These are phyloP conservation scores for Oryzias sinensis DNA, from an alignment of 2,797 vertebrate species.

Conservation along the genomic window DNA sequence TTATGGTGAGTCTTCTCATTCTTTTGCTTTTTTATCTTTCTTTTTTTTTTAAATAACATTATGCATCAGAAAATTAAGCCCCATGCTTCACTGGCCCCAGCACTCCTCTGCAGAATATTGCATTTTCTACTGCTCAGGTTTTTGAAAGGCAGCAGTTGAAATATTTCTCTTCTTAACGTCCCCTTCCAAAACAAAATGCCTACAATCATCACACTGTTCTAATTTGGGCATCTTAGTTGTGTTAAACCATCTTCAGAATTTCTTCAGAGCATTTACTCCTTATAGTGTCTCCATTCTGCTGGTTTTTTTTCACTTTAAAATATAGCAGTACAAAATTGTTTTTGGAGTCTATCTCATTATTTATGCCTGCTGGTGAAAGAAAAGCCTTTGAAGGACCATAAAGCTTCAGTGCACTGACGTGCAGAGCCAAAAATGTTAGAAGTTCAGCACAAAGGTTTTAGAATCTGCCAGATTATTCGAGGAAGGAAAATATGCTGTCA, in stretches of 20 bases:
- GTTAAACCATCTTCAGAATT: neutral
- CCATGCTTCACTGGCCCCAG: neutral
- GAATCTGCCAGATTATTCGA: no score
- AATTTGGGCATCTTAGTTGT: neutral
- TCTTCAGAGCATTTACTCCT: no score
- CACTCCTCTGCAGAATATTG: conserved; percentile 2
- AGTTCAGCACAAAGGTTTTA: no score
- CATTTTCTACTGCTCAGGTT: neutral
- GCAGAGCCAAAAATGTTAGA: no score
- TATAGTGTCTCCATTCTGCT: no score
- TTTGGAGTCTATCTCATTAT: no score
- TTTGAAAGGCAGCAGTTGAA: neutral
- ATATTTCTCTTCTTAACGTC: conserved; percentile 4
- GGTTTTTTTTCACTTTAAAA: no score
- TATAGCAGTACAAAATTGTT: no score
- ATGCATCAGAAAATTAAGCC: conserved; percentile 9
- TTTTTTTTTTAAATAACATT: conserved; percentile 4
- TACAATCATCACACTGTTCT: neutral
- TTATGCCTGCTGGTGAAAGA: no score
- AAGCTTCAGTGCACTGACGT: no score
- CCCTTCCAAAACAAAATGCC: neutral
- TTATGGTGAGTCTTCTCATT: conserved; percentile 66
- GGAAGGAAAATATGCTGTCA: no score
- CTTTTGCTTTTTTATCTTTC: neutral
- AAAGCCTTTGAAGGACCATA: no score